phyloP scores from a whole-genome alignment of 2,113 vertebrate species.

The Piprites chloris region DNA sequence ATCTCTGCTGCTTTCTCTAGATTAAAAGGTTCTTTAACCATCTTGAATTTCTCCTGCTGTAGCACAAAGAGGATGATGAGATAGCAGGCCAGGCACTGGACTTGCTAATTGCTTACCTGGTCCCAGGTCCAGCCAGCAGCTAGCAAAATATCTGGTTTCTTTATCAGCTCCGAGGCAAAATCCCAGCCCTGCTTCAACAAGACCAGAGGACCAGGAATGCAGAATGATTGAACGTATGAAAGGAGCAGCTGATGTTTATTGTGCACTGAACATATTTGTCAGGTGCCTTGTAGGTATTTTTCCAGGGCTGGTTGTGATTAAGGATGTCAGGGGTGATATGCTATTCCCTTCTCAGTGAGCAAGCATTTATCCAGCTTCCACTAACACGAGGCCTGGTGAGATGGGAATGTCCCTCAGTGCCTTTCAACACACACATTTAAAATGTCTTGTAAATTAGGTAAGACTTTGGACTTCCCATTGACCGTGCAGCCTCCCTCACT shows the following conservation, averaged over 20 bases:
- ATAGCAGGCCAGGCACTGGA: not conserved
- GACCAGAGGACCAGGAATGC: not conserved
- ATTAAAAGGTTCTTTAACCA: not conserved
- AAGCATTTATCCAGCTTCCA: not conserved
- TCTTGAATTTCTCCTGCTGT: not conserved
- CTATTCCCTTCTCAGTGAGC: not conserved
- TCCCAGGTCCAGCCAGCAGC: not conserved
- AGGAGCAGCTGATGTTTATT: not conserved
- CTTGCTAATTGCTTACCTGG: not conserved
- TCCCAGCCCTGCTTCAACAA: not conserved
- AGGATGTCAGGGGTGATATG: not conserved
- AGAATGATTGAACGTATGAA: not conserved
- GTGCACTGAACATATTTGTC: not conserved
- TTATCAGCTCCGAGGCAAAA: not conserved
- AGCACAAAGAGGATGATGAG: not conserved
- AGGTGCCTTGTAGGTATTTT: not conserved
- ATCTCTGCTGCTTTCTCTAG: not conserved
- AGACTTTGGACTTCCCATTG: not conserved
- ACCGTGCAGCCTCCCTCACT: not conserved
- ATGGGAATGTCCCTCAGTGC: slow-evolving; percentile 3
- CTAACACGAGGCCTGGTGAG: not conserved
- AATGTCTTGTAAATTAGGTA: not conserved
- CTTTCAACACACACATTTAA: not conserved
- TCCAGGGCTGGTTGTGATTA: not conserved
- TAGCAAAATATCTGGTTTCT: not conserved